Evolutionary conservation across 1,140 invertebrate species (phyloP).

Genomic region (Cephus cinctus): DNA sequence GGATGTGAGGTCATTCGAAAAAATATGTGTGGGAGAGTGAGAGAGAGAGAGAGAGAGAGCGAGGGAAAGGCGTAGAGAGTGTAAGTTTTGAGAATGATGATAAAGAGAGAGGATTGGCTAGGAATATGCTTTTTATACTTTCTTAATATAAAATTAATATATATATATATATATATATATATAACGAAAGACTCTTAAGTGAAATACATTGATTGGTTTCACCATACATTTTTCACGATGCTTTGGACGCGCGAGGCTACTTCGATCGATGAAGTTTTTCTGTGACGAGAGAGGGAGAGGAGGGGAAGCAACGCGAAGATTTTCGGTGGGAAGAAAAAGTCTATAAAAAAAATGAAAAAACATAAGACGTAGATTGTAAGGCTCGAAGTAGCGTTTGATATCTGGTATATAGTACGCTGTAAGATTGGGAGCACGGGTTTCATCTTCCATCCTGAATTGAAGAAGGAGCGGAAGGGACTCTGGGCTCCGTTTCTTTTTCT

Average conservation of each 20-base stretch:
- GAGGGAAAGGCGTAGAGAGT: too few species aligned
- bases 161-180: neutral
- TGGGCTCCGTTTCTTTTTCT: slow-evolving; percentile 16
- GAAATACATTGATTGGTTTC: too few species aligned
- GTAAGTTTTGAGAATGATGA: too few species aligned
- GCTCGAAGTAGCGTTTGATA: too few species aligned
- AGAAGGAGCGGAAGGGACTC: slow-evolving; percentile 4
- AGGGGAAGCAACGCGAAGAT: neutral
- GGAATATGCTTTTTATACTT: too few species aligned
- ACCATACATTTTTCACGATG: too few species aligned
- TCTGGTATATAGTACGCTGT: slow-evolving; percentile 9
- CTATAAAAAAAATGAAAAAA: neutral
- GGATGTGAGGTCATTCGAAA: too few species aligned
- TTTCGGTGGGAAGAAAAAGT: neutral
- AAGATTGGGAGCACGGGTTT: neutral
- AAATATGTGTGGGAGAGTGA: too few species aligned
- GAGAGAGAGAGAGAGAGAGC: too few species aligned
- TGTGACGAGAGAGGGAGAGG: neutral
- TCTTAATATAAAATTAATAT: too few species aligned
- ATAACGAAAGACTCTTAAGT: neutral
- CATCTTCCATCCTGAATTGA: slow-evolving; percentile 8
- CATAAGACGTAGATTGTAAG: neutral
- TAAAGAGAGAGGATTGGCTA: too few species aligned
- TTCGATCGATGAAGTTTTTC: neutral
- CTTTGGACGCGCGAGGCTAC: too few species aligned